Base-by-base conservation (phyloP, 2,797 vertebrate species). In the Galago senegalensis region DNA sequence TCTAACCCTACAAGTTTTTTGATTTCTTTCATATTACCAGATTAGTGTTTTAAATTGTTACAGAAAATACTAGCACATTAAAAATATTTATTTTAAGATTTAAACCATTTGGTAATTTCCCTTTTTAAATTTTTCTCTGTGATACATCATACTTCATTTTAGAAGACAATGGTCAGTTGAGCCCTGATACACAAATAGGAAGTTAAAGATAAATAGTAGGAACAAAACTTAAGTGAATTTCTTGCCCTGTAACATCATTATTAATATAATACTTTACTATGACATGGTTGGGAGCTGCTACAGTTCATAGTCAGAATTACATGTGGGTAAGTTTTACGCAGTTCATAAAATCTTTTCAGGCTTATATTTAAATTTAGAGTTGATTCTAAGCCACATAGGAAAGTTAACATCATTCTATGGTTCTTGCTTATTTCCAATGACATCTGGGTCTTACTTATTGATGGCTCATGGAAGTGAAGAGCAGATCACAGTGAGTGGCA, bases 21-120 rank as follows among this genome's bases (percentile, higher is more conserved):
- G 53, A 8, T 63, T 93, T 56, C 86, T 49, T 85, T n/a, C 25
- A 53, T 12, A 12, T 56, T 20, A 46, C 23, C 43, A 92, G 37
- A 21, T 16, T 2, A 34, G 6, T 13, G 23, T 43, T 83, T 93
- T 43, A 43, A 56, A 49, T 65, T 17, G 6, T 72, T 37, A 46
- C 16, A 87, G 83, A 91, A 96, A 93, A 95, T 40, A 73, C 16
- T n/a, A 76, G n/a, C 61, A 56, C 16, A 16, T 67, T 60, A 70
- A 86, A 96, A 95, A 89, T 40, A 90, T 84, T n/a, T 53, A 72
- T 65, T 93, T 89, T 87, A 83, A 92, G 40, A 73, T 49, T 93
- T 23, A 84, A 60, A 87, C 20, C 18, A 56, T 75, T 72, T 65
- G 12, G 34, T 76, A 5, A 70, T 63, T 76, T 84, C 4, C 16